Conservation (phyloP, 2,797 vertebrate genomes). For the Nasua narica region DNA sequence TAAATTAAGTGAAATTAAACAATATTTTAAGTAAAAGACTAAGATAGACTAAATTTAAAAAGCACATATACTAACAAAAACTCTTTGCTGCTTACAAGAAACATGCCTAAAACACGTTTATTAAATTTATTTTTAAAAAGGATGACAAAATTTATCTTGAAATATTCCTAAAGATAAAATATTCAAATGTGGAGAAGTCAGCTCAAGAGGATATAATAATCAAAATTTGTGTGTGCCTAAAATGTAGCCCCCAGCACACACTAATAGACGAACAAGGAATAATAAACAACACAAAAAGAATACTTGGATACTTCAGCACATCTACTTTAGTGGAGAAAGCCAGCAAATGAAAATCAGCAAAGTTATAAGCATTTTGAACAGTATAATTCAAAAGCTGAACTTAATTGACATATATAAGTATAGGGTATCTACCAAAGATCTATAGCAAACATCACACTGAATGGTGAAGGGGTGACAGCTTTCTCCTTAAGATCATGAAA, state of each 20-base stretch:
- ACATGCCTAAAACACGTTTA: not conserved
- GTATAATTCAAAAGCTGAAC: not conserved
- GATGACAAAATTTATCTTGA: not conserved
- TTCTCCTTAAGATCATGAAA: not conserved
- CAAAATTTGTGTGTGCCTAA: not conserved
- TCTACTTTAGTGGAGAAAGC: not conserved
- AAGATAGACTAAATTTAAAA: not conserved
- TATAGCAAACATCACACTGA: not conserved
- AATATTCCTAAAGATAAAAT: not conserved
- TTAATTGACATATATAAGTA: not conserved
- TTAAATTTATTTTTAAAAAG: not conserved
- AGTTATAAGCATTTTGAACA: not conserved
- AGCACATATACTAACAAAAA: not conserved
- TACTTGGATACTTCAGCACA: not conserved
- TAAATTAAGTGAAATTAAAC: not conserved
- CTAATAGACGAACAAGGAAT: not conserved
- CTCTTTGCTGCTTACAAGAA: not conserved
- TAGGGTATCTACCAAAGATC: not conserved
- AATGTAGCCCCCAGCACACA: not conserved
- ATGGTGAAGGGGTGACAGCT: not conserved
- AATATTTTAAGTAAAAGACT: not conserved
- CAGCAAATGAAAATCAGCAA: not conserved
- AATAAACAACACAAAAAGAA: not conserved
- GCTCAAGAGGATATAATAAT: not conserved
- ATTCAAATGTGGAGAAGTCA: slow-evolving; percentile 1